Conservation (phyloP, 1,140 invertebrate species). For the Anoplophora glabripennis region DNA sequence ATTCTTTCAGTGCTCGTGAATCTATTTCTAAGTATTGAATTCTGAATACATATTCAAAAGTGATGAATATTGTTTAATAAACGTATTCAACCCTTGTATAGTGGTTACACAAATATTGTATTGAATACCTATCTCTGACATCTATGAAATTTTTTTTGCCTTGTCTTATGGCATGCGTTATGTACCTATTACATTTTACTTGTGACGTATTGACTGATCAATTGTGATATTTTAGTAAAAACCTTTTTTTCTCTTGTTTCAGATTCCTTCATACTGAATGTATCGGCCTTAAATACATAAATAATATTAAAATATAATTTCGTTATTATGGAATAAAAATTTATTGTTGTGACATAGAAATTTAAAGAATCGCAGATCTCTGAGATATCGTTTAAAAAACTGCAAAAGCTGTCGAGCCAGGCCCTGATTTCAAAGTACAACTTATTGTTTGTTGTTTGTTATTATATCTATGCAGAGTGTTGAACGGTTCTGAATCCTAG, state of each 20-base stretch:
- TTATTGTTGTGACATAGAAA: constrained; percentile 48
- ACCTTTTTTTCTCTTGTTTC: constrained; percentile 33
- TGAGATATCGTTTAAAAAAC: constrained; percentile 38
- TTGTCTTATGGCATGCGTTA: no score
- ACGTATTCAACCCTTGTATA: no score
- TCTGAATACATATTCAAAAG: no score
- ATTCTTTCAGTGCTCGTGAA: no score
- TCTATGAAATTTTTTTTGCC: no score
- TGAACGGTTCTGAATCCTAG: constrained; percentile 40
- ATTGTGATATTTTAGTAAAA: no score
- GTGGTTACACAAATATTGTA: no score
- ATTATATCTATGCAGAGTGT: constrained; percentile 32
- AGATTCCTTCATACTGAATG: constrained; percentile 50
- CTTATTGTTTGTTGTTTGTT: constrained; percentile 47
- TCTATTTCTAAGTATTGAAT: no score
- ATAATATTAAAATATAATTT: constrained; percentile 46
- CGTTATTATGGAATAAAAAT: constrained; percentile 44
- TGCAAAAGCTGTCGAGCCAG: constrained; percentile 42
- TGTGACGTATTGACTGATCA: no score
- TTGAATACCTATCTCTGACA: no score
- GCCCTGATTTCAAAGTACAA: constrained; percentile 51
- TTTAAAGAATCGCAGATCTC: constrained; percentile 42
- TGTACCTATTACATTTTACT: no score
- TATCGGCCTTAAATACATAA: constrained; percentile 50
- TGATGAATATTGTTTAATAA: no score